A percentile compares a stretch with the other conserved stretches of the same genome.
Evolutionary conservation across 2,113 vertebrate genomes (phyloP).

Genomic region (Eolophus roseicapilla): DNA sequence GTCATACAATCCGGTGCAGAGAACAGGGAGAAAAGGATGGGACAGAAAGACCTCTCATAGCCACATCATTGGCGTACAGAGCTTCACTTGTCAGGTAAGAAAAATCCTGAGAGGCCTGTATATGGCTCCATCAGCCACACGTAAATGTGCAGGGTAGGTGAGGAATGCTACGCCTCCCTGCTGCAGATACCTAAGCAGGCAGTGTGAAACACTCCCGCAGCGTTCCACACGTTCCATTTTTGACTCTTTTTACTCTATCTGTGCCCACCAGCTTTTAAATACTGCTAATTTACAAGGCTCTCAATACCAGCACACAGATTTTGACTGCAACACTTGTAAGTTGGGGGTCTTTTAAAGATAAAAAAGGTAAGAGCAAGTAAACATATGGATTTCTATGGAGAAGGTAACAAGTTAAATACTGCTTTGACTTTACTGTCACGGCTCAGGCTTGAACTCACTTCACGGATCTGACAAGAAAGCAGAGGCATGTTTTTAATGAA

Average conservation of each 20-base stretch:
- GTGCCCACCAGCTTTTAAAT: neutral
- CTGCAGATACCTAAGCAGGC: neutral
- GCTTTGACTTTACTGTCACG: neutral
- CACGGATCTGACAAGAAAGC: neutral
- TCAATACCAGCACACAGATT: neutral
- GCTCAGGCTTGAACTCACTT: neutral
- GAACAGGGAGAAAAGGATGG: neutral
- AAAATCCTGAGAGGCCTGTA: neutral
- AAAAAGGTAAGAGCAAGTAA: neutral
- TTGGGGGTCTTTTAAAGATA: neutral
- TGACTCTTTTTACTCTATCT: neutral
- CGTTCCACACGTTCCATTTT: neutral
- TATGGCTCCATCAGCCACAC: neutral
- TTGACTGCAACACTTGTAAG: neutral
- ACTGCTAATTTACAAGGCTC: neutral
- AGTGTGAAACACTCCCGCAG: neutral
- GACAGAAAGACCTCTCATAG: neutral
- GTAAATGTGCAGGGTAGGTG: constrained; percentile 7
- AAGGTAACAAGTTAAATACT: neutral
- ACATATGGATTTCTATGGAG: neutral
- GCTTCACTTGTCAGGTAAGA: neutral
- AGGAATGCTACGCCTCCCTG: constrained; percentile 44
- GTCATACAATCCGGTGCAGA: neutral
- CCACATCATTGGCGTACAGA: neutral
- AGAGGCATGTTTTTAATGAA: neutral